A percentile compares a stretch with the other conserved stretches of the same genome.
Evolutionary conservation across 1,140 invertebrate species (phyloP).

Genomic region (Heliconius melpomene): DNA sequence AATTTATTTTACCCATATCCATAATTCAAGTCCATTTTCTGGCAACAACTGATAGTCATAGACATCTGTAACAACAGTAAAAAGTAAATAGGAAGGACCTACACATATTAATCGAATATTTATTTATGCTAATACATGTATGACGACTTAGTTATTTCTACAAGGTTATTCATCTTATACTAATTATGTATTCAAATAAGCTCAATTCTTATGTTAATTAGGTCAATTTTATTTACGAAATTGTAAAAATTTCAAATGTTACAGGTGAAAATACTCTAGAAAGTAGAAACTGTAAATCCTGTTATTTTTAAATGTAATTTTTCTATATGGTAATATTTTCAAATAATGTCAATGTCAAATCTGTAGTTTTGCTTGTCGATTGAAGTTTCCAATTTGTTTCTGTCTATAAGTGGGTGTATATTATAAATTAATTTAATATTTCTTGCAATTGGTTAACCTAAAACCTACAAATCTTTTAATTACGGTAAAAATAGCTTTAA

Average conservation of each 20-base stretch:
- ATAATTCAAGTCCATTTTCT: background rate
- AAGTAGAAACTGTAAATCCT: background rate
- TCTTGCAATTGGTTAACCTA: background rate
- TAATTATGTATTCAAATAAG: background rate
- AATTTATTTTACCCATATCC: background rate
- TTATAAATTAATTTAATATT: background rate
- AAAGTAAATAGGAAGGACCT: constrained; percentile 7
- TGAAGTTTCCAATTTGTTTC: background rate
- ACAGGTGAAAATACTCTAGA: background rate
- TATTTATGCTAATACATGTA: constrained; percentile 7
- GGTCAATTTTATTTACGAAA: background rate
- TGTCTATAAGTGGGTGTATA: constrained; percentile 32
- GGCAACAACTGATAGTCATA: background rate
- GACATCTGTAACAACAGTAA: background rate
- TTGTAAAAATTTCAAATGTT: background rate
- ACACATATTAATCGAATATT: constrained; percentile 8
- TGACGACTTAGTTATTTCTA: constrained; percentile 5
- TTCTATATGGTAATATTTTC: background rate
- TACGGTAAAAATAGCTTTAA: background rate
- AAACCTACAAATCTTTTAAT: background rate
- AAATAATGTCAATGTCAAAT: constrained; percentile 16
- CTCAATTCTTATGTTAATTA: background rate
- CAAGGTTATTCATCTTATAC: background rate
- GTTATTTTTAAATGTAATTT: background rate
- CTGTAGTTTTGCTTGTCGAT: background rate